Conservation (phyloP, 30 jellyfish, hydroid and myxozoan genomes). For the Clytia hemisphaerica region DNA sequence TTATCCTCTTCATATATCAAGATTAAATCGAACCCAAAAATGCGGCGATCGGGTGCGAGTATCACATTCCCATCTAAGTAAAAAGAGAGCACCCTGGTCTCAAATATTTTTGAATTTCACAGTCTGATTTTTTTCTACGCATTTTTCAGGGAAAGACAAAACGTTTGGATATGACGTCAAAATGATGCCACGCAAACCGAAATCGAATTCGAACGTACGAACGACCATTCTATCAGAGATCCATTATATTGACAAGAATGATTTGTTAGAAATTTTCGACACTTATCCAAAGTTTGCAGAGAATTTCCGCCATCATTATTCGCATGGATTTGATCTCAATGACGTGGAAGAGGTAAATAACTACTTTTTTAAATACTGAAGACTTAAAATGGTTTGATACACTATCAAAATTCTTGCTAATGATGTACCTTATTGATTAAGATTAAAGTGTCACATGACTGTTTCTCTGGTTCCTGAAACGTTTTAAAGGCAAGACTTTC, state of each 20-base stretch:
- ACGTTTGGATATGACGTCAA: constrained; percentile 69
- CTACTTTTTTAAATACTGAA: too few relatives aligned
- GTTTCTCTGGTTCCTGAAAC: too few relatives aligned
- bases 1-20: too few relatives aligned
- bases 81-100: neutral
- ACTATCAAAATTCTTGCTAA: too few relatives aligned
- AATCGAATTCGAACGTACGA: constrained; percentile 67
- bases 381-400: too few relatives aligned
- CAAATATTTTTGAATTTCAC: neutral
- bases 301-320: constrained; percentile 28
- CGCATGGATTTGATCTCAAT: constrained; percentile 46
- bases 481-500: too few relatives aligned
- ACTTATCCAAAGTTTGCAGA: constrained; percentile 68
- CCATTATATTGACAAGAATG: constrained; percentile 69
- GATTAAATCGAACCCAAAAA: too few relatives aligned
- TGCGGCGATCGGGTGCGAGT: too few relatives aligned
- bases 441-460: too few relatives aligned
- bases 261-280: constrained; percentile 36
- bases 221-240: constrained; percentile 54
- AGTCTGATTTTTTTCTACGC: neutral
- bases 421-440: too few relatives aligned
- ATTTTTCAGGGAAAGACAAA: constrained; percentile 44
- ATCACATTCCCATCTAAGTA: neutral
- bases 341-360: constrained; percentile 68
- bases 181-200: constrained; percentile 49